Percentiles rank a stretch among this genome's conserved stretches.
phyloP scores from a whole-genome alignment of 2,113 vertebrate genomes.

The Melanotaenia duboulayi region DNA sequence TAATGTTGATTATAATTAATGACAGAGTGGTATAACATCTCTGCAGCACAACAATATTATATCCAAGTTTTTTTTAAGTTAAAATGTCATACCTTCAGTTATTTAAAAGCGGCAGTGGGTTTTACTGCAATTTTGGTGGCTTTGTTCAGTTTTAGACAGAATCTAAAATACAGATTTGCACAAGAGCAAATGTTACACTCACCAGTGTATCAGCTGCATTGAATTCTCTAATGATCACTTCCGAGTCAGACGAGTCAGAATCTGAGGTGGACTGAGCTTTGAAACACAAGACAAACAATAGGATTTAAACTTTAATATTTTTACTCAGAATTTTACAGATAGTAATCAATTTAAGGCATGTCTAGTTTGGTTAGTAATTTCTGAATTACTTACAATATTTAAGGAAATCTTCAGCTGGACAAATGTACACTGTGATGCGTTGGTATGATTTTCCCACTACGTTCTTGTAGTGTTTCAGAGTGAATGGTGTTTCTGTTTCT shows the following conservation, averaged over 20 bases:
- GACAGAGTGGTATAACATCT: no score
- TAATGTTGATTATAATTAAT: no score
- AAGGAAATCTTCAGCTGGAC: not conserved
- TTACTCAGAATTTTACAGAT: not conserved
- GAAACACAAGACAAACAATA: not conserved
- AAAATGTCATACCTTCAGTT: no score
- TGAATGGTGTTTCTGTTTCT: not conserved
- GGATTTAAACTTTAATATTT: not conserved
- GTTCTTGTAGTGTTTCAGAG: not conserved
- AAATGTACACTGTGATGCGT: constrained; percentile 2
- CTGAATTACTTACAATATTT: not conserved
- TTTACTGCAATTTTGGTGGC: no score
- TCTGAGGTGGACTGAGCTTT: not conserved
- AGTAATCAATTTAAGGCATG: not conserved
- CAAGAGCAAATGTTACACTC: not conserved
- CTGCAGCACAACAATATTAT: no score
- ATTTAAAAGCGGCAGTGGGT: no score
- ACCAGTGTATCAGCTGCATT: not conserved
- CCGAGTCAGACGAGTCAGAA: not conserved
- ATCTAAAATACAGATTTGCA: no score
- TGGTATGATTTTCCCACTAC: not conserved
- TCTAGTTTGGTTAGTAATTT: not conserved
- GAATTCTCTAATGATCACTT: not conserved
- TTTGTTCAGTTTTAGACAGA: no score
- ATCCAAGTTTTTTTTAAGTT: no score